Conservation (phyloP, 2,797 vertebrate genomes). For the Aphelocoma californica region DNA sequence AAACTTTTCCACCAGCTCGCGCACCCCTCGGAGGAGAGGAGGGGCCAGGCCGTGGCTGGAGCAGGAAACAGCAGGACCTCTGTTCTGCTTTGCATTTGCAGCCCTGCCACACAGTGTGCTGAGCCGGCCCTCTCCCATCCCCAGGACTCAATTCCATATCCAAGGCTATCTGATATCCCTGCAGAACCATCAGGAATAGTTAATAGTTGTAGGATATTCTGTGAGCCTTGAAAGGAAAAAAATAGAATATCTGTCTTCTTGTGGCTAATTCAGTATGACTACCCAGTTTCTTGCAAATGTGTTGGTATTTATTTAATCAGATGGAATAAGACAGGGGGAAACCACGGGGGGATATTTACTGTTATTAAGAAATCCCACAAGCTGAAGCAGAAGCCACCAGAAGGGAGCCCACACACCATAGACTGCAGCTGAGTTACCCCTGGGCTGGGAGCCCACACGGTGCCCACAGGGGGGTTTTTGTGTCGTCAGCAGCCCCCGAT, state of each 20-base stretch:
- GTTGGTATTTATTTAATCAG: constrained; percentile 53
- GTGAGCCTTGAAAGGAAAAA: not conserved
- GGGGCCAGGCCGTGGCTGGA: not conserved
- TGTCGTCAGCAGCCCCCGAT: not conserved
- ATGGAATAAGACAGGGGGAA: not conserved
- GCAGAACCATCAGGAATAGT: not conserved
- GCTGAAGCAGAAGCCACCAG: constrained; percentile 14
- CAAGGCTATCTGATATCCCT: not conserved
- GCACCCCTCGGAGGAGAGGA: not conserved
- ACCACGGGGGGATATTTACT: not conserved
- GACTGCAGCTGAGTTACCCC: not conserved
- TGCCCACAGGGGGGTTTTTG: accelerated
- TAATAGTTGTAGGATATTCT: not conserved
- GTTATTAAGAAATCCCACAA: constrained; percentile 8
- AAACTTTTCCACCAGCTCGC: not conserved
- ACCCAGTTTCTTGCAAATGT: not conserved
- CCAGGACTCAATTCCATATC: not conserved
- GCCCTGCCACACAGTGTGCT: not conserved
- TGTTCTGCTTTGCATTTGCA: not conserved
- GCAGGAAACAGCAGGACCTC: not conserved
- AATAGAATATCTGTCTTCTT: not conserved
- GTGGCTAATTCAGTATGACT: not conserved
- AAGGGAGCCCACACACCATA: not conserved
- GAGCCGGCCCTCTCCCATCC: not conserved
- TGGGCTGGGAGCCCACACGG: accelerated